Percentiles rank a stretch among this genome's conserved stretches.
phyloP scores from a whole-genome alignment of 2,888 invertebrate genomes.

The Drosophila macrospina region DNA sequence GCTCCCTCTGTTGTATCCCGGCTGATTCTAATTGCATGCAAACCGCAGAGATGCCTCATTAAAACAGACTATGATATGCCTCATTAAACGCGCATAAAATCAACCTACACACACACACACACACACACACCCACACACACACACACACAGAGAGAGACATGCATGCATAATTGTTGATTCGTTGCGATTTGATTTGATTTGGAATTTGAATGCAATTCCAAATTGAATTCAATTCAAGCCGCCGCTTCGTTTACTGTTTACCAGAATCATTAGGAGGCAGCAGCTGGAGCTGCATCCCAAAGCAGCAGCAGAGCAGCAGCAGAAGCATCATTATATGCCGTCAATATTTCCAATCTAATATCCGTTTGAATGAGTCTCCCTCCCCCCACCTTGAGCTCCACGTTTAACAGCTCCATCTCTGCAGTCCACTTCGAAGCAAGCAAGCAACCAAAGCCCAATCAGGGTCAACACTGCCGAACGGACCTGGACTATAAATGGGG shows the following conservation, averaged over 20 bases:
- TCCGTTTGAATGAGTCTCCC: conserved; percentile 42
- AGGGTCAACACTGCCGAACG: conserved; percentile 51
- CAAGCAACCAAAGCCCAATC: conserved; percentile 69
- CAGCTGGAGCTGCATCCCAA: not conserved
- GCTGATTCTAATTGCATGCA: conserved; percentile 53
- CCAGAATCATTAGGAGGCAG: conserved; percentile 40
- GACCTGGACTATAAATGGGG: conserved; percentile 3
- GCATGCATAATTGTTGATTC: conserved; percentile 62
- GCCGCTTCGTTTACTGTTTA: conserved; percentile 49
- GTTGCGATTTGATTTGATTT: conserved; percentile 48
- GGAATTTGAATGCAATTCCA: conserved; percentile 51
- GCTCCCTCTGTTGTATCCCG: not conserved
- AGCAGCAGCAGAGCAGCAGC: not conserved
- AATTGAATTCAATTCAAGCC: conserved; percentile 47
- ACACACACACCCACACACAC: conserved; percentile 7
- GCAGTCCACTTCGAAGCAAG: conserved; percentile 16
- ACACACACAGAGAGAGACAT: conserved; percentile 5
- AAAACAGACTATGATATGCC: conserved; percentile 68
- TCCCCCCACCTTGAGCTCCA: not conserved
- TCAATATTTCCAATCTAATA: conserved; percentile 79
- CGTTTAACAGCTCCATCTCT: not conserved
- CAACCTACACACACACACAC: conserved; percentile 15
- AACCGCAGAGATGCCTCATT: conserved; percentile 64
- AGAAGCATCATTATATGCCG: conserved; percentile 63
- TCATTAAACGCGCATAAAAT: conserved; percentile 53